These are phyloP conservation scores for Eilema griseolum DNA, from an alignment of 2,888 invertebrate genomes.

Conservation along the genomic window DNA sequence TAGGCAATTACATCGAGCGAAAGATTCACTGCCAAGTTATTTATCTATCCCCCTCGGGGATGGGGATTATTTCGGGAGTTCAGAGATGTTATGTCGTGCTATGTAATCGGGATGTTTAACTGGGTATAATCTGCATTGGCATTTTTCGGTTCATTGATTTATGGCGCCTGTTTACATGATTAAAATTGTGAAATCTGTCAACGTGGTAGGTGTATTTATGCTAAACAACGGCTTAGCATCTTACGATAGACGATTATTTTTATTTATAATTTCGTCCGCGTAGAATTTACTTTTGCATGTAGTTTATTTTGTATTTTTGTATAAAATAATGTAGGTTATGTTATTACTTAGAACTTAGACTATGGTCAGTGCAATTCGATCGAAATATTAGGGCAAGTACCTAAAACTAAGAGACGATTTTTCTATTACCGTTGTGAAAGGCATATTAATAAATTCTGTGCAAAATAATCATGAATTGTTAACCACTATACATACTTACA, in stretches of 20 bases:
- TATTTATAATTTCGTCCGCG: neutral
- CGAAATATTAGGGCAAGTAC: neutral
- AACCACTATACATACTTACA: too few relatives aligned
- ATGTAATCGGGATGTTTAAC: conserved; percentile 55
- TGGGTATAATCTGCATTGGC: conserved; percentile 56
- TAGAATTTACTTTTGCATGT: neutral
- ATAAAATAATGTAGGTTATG: neutral
- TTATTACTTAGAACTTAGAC: neutral
- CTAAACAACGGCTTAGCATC: neutral
- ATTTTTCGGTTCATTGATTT: conserved; percentile 57
- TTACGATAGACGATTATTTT: neutral
- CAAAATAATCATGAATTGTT: too few relatives aligned
- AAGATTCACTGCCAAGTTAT: conserved; percentile 41
- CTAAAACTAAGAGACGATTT: too few relatives aligned
- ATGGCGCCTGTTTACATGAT: neutral
- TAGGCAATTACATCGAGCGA: conserved; percentile 43
- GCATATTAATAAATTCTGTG: too few relatives aligned
- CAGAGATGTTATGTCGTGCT: conserved; percentile 42
- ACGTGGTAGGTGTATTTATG: neutral
- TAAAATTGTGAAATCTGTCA: neutral
- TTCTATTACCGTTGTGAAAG: too few relatives aligned
- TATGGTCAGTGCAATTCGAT: neutral
- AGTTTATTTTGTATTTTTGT: neutral
- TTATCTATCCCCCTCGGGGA: conserved; percentile 30
- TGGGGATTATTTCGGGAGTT: conserved; percentile 35